phyloP scores from a whole-genome alignment of 2,113 vertebrate species.

The Chascanopsetta lugubris region DNA sequence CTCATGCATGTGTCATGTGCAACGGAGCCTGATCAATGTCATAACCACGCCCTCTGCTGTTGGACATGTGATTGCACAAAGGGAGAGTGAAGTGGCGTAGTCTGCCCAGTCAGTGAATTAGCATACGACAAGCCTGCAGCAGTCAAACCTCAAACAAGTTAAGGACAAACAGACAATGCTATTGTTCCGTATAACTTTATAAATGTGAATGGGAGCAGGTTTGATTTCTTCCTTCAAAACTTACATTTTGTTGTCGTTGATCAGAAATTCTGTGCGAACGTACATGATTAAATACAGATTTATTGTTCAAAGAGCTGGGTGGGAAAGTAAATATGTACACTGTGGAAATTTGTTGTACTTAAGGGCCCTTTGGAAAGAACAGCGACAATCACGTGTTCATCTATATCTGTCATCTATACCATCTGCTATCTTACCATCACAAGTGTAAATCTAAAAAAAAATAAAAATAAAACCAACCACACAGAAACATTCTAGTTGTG shows the following conservation, averaged over 20 bases:
- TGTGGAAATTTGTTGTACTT: slow-evolving; percentile 40
- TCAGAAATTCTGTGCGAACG: slow-evolving; percentile 1
- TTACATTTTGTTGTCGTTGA: background rate
- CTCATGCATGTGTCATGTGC: too few relatives aligned
- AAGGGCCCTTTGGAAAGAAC: slow-evolving; percentile 50
- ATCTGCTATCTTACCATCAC: slow-evolving; percentile 29
- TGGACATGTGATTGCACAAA: too few relatives aligned
- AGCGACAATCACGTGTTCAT: slow-evolving; percentile 43
- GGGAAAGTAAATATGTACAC: slow-evolving; percentile 39
- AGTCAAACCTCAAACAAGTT: too few relatives aligned
- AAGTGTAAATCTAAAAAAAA: slow-evolving; percentile 37
- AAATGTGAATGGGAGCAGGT: background rate
- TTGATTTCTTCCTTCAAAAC: too few relatives aligned
- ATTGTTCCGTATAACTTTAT: background rate
- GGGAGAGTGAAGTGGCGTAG: too few relatives aligned
- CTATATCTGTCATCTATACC: too few relatives aligned
- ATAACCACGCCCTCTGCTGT: too few relatives aligned
- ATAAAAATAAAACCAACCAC: slow-evolving; percentile 35
- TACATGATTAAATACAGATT: slow-evolving; percentile 71
- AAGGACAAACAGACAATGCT: too few relatives aligned
- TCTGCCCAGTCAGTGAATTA: too few relatives aligned
- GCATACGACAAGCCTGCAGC: too few relatives aligned
- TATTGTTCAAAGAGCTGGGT: slow-evolving; percentile 75
- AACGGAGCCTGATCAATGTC: too few relatives aligned
- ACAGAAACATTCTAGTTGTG: slow-evolving; percentile 44